Conservation (phyloP, 1,140 invertebrate species). For the Drosophila azteca region DNA sequence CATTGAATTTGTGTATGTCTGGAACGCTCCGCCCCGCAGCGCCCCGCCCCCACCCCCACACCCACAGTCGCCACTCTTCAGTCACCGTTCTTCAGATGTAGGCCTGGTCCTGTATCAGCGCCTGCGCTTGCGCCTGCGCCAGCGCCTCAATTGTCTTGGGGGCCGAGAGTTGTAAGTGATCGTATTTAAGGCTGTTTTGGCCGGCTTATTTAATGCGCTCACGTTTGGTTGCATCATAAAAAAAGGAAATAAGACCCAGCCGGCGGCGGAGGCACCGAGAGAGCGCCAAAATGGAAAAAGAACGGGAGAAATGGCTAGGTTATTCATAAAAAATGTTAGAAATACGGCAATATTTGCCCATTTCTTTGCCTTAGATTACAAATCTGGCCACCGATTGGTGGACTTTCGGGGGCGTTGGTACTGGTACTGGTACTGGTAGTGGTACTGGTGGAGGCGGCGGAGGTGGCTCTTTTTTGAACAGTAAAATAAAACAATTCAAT, state of each 20-base stretch:
- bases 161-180: slow-evolving; percentile 22
- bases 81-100: neutral
- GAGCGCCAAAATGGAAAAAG: neutral
- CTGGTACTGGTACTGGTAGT: too few species aligned
- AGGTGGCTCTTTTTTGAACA: neutral
- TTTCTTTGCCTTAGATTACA: slow-evolving; percentile 4
- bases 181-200: slow-evolving; percentile 33
- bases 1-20: slow-evolving; percentile 53
- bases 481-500: slow-evolving; percentile 32
- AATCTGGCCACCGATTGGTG: slow-evolving; percentile 36
- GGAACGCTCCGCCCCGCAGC: neutral
- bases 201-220: slow-evolving; percentile 36
- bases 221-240: slow-evolving; percentile 9
- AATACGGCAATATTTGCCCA: slow-evolving; percentile 29
- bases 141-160: slow-evolving; percentile 30
- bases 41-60: neutral
- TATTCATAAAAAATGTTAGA: slow-evolving; percentile 28
- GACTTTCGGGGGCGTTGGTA: neutral
- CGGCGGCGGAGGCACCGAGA: neutral
- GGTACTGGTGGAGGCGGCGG: too few species aligned
- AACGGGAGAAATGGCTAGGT: neutral
- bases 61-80: neutral
- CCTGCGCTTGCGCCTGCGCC: slow-evolving; percentile 3
- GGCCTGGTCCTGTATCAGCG: slow-evolving; percentile 18
- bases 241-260: neutral